Evolutionary conservation across 1,140 invertebrate genomes (phyloP), one percentile per base, ranked within the genome.

Genomic region (Apis laboriosa): DNA sequence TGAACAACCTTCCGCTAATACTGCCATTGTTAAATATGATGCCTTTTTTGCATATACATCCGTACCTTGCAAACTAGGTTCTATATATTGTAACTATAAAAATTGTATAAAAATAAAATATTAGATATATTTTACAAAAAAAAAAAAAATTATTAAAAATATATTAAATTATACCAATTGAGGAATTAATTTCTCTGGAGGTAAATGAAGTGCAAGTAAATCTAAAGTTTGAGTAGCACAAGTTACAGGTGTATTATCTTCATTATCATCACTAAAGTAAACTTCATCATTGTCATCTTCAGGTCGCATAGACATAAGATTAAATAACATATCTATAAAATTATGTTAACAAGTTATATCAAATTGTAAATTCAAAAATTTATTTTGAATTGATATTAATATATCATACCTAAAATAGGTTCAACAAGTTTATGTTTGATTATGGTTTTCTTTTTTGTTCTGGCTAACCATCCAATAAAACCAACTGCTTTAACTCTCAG

Each of bases 1-100:
- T 0, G 97, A 95, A 92, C 97, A 98, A 1, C 97, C 97, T 93
- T 98, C 97, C 13, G 96, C 96, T 68, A 97, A 93, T 64, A 97
- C 96, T 56, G 97, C 97, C 88, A 98, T 94, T 21, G 96, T 94
- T 21, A 97, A 91, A 91, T 96, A 97, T 5, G 96, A 96, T 19
- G 96, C 97, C 89, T 96, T 96, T 76, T 96, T 95, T 0, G 93
- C 93, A 74, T 95, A 95, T 12, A 95, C 91, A 84, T 97, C 94
- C 3, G 92, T 92, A 21, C 95, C 95, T 81, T 95, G 92, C 28
- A 97, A 88, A 11, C 95, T 95, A 43, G 96, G 95, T 85, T 97
- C 96, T 17, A 97, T 93, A 67, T 95, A 92, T 63, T 93, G 92
- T 79, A 96, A 92, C 96, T 96, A 85, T 34, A 92, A 80, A 76